These are phyloP conservation scores for Vannuccia rotundouncinata DNA, from an alignment of 2,888 invertebrate species.

Conservation along the genomic window DNA sequence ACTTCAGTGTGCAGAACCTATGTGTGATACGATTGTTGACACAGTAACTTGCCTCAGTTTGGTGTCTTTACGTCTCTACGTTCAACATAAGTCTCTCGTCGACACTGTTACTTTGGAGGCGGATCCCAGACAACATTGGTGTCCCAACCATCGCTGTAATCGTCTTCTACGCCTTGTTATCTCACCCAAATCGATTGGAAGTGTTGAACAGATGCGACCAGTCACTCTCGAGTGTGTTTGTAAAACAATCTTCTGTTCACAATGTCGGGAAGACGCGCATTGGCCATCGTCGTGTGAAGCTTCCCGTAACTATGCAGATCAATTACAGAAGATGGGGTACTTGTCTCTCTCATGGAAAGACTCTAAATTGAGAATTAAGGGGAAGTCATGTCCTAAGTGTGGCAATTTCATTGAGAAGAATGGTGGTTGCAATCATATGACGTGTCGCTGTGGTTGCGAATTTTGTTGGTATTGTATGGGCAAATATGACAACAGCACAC, in stretches of 20 bases:
- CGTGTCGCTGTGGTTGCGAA: not conserved
- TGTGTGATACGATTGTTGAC: not conserved
- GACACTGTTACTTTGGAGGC: not conserved
- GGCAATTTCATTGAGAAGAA: slow-evolving; percentile 8
- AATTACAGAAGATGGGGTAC: not conserved
- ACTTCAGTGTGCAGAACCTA: not conserved
- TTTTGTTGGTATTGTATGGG: not conserved
- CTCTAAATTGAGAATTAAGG: not conserved
- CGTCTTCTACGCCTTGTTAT: not conserved
- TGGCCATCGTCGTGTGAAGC: slow-evolving; percentile 3
- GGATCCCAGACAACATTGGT: not conserved
- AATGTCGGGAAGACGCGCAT: not conserved
- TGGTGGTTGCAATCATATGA: slow-evolving; percentile 5
- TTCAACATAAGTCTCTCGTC: not conserved
- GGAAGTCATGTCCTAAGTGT: not conserved
- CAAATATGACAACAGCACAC: not conserved
- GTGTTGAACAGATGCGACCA: not conserved
- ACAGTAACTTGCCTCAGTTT: not conserved
- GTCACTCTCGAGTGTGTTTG: not conserved
- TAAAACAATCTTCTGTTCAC: slow-evolving; percentile 16
- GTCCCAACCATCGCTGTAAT: not conserved
- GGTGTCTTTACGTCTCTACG: not conserved
- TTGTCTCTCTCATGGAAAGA: not conserved
- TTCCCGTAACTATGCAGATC: not conserved
- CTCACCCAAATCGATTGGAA: not conserved